These are phyloP conservation scores for Zapornia atra DNA, from an alignment of 2,113 vertebrate genomes.

Conservation along the genomic window DNA sequence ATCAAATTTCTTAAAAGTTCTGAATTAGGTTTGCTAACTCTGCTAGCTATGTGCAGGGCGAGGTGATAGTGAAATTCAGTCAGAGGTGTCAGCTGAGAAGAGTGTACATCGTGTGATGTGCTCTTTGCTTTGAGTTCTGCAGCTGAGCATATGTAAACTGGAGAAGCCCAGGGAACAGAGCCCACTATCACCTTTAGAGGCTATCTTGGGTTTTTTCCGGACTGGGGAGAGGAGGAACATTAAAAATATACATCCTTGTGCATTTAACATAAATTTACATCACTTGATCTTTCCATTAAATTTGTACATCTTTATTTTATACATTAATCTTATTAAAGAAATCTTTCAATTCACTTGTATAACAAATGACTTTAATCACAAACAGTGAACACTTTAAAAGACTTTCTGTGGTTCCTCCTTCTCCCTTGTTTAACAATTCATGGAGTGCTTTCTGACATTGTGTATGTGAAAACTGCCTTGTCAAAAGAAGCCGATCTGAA, in stretches of 20 bases:
- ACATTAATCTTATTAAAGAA: not conserved
- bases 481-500: constrained; percentile 10
- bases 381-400: not conserved
- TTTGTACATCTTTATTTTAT: not conserved
- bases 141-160: not conserved
- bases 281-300: not conserved
- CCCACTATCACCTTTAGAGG: not conserved
- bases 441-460: not conserved
- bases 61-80: not conserved
- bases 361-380: not conserved
- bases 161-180: not conserved
- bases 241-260: not conserved
- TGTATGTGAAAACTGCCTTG: not conserved
- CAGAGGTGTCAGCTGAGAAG: not conserved
- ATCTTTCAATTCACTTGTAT: not conserved
- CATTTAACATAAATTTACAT: not conserved
- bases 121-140: not conserved
- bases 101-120: not conserved
- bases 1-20: not conserved
- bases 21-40: not conserved
- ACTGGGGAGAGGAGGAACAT: not conserved
- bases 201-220: not conserved
- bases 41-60: not conserved
- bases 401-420: not conserved
- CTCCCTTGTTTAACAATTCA: constrained; percentile 22